Evolutionary conservation across 2,797 vertebrate species (phyloP), one percentile per base, ranked within the genome.

Genomic region (Hydrocynus forskahlii): DNA sequence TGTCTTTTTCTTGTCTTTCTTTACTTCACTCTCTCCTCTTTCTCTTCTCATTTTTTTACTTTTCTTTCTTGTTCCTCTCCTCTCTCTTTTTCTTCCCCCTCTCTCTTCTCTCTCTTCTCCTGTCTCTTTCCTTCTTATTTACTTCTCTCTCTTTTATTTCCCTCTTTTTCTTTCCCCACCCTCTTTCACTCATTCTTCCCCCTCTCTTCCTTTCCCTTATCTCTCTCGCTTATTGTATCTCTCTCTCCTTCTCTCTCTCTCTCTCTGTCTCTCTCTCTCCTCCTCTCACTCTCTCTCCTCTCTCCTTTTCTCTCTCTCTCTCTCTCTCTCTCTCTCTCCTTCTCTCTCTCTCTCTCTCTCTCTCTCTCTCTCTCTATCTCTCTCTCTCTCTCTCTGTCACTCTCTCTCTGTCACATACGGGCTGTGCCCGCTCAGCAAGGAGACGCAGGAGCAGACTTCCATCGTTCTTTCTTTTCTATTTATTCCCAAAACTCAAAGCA

Each of bases 61-160:
- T 69, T 40, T 75, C 14, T 59, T 16, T 25, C 25, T 40, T 70
- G 17, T 70, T 29, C 50, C 10, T 29, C 1, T 29, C 8, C 8
- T 25, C 4, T 35, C 16, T 17, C 10, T 7, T 25, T 6, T 43
- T 50, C 25, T 76, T 52, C 64, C 71, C 12, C 70, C 23, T 40
- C 45, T 25, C 12, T 63, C 35, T 29, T 21, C n/a, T 45, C 23
- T n/a, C n/a, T n/a, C 21, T 52, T 21, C n/a, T 25, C 76, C 81
- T 69, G 80, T 69, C 67, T 38, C 88, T 88, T 14, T 87, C 72
- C 84, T 67, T 81, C 21, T n/a, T n/a, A n/a, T n/a, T n/a, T n/a
- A n/a, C n/a, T n/a, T 66, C 23, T 63, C 21, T 29, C 12, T 90
- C 85, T 81, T 1, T 63, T 4, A n/a, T 40, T 2, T 43, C 50